phyloP scores from a whole-genome alignment of 2,888 invertebrate species.

The Mesorhabditis sp. region DNA sequence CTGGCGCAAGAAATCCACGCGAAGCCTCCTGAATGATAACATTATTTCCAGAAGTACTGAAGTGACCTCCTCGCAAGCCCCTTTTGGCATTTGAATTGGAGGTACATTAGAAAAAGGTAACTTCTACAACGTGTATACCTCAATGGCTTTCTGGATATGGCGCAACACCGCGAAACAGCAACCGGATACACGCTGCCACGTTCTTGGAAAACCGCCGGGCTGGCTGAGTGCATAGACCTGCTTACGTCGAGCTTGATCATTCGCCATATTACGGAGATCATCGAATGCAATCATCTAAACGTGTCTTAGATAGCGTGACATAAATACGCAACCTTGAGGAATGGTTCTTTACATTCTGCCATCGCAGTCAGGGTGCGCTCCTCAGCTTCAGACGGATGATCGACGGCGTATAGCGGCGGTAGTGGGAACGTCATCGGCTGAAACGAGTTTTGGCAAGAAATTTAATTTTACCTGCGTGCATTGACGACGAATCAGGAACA shows the following conservation, averaged over 20 bases:
- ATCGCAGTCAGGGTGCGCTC: conserved; percentile 33
- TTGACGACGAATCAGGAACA: neutral
- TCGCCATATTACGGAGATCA: conserved; percentile 28
- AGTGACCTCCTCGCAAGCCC: too few species aligned
- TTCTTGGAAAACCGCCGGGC: conserved; percentile 23
- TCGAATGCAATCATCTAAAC: conserved; percentile 28
- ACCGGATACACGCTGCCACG: conserved; percentile 7
- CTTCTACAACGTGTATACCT: neutral
- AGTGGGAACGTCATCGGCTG: conserved; percentile 36
- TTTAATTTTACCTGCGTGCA: neutral
- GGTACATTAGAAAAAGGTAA: too few species aligned
- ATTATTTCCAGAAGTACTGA: too few species aligned
- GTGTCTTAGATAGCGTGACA: neutral
- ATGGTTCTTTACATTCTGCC: conserved; percentile 25
- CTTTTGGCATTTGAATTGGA: too few species aligned
- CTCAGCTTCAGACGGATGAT: conserved; percentile 32
- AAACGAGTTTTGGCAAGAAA: conserved; percentile 7
- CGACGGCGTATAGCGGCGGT: conserved; percentile 30
- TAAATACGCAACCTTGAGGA: conserved; percentile 17
- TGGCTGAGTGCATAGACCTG: conserved; percentile 34
- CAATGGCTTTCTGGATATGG: neutral
- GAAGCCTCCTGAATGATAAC: too few species aligned
- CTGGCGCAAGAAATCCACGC: neutral
- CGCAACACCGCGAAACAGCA: neutral
- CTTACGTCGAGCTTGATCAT: conserved; percentile 19